phyloP scores from a whole-genome alignment of 2,797 vertebrate species.

The Cirrhinus molitorella region DNA sequence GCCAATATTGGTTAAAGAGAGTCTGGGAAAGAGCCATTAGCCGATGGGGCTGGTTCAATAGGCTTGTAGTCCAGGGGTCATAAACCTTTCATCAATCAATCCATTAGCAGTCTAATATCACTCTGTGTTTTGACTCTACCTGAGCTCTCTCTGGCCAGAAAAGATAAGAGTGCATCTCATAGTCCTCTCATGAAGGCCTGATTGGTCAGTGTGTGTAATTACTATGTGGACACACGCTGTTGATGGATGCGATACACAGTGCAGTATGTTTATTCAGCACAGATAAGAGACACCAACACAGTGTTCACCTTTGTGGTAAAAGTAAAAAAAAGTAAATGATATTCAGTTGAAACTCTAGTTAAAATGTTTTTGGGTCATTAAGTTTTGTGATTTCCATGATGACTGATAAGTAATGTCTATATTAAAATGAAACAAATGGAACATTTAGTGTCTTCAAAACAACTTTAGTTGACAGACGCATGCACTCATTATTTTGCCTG shows the following conservation, averaged over 20 bases:
- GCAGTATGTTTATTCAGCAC: constrained; percentile 21
- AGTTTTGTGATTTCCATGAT: constrained; percentile 11
- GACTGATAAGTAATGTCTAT: not conserved
- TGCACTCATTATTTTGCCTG: not conserved
- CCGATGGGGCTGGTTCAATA: constrained; percentile 49
- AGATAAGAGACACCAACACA: not conserved
- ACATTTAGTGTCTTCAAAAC: constrained; percentile 6
- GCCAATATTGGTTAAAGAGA: constrained; percentile 43
- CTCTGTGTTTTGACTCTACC: constrained; percentile 27
- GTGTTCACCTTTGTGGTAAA: not conserved
- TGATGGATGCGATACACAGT: constrained; percentile 19
- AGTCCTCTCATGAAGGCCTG: constrained; percentile 1
- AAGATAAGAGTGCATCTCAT: constrained; percentile 41
- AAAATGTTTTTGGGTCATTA: constrained; percentile 20
- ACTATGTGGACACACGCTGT: constrained; percentile 22
- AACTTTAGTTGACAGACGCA: not conserved
- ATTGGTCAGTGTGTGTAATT: constrained; percentile 38
- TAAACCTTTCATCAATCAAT: constrained; percentile 56
- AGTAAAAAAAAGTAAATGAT: not conserved
- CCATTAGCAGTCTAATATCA: constrained; percentile 49
- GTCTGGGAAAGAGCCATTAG: constrained; percentile 54
- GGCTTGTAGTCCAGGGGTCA: constrained; percentile 45
- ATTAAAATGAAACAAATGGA: not conserved
- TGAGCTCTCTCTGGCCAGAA: constrained; percentile 26
- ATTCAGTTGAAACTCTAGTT: constrained; percentile 14